phyloP scores from a whole-genome alignment of 2,113 vertebrate species.

The Cyanocitta stelleri region DNA sequence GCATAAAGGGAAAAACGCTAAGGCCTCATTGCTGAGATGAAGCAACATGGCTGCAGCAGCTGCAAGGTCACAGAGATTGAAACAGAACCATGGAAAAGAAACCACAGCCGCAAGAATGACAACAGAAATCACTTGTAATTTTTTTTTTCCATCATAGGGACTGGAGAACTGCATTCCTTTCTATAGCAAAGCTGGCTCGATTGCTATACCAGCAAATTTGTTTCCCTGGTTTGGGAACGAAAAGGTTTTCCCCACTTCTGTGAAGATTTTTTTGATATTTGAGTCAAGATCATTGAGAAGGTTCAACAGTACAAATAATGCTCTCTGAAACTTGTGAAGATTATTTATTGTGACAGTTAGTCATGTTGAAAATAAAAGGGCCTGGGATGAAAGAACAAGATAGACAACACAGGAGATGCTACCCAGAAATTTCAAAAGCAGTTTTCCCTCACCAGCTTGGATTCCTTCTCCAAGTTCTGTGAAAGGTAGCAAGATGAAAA shows the following conservation, averaged over 20 bases:
- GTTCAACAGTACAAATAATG: background rate
- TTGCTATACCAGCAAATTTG: background rate
- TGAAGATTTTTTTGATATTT: background rate
- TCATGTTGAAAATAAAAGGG: background rate
- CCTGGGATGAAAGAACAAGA: background rate
- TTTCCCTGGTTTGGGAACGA: background rate
- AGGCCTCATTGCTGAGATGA: background rate
- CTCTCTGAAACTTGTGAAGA: background rate
- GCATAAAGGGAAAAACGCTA: background rate
- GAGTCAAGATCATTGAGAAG: background rate
- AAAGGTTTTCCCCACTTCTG: background rate
- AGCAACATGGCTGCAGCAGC: constrained; percentile 16
- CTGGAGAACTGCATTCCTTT: background rate
- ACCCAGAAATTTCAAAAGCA: background rate
- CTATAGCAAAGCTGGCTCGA: background rate
- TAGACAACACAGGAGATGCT: background rate
- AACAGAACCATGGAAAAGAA: constrained; percentile 16
- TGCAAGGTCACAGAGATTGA: constrained; percentile 28
- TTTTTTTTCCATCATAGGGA: background rate
- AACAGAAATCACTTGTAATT: background rate
- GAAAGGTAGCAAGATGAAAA: background rate
- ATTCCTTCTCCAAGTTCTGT: background rate
- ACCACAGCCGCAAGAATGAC: background rate
- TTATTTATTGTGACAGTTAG: background rate
- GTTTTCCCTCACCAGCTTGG: background rate